Evolutionary conservation across 2,797 vertebrate species (phyloP), one percentile per base, ranked within the genome.

Genomic region (Enteromius trimaculatus): DNA sequence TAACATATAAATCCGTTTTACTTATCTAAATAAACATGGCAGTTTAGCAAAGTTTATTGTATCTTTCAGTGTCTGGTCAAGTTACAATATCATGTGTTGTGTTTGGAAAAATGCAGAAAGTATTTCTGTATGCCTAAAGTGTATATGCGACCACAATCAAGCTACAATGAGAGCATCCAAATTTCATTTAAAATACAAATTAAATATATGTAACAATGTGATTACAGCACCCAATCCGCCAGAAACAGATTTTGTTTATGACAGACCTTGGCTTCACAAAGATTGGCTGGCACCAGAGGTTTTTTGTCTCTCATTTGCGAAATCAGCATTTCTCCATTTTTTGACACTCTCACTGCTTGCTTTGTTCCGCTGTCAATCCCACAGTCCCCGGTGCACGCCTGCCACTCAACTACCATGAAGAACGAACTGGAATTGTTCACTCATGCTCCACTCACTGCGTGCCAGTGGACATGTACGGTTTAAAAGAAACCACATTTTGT

Each of bases 191-290:
- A 55, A 16, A 23, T 75, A 37, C 0, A 1, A 72, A 51, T 51
- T 51, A 72, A 72, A 51, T 21, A 19, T 26, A 19, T 51, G 26
- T 21, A 51, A 49, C 17, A 74, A n/a, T 74, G 49, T 55, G 72
- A 37, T 58, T 16, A 58, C 37, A 75, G 51, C 51, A 58, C 21
- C 51, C 37, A 55, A 23, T 75, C 21, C 11, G 58, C 51, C 72
- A 75, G 51, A 75, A 79, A 37, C 47, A 47, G 51, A 53, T 79
- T 79, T 42, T 80, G 47, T 21, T 68, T 29, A 53, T 80, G 16
- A 69, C 34, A 80, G n/a, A 55, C 47, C 42, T 34, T 34, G 55
- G 29, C 77, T 79, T 66, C 21, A 6, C 47, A 79, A 37, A 66
- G 47, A 79, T 23, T 39, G 77, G n/a, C 44, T 53, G 77, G 31